Evolutionary conservation across 2,888 invertebrate genomes (phyloP).

Genomic region (Megamerina dolium): DNA sequence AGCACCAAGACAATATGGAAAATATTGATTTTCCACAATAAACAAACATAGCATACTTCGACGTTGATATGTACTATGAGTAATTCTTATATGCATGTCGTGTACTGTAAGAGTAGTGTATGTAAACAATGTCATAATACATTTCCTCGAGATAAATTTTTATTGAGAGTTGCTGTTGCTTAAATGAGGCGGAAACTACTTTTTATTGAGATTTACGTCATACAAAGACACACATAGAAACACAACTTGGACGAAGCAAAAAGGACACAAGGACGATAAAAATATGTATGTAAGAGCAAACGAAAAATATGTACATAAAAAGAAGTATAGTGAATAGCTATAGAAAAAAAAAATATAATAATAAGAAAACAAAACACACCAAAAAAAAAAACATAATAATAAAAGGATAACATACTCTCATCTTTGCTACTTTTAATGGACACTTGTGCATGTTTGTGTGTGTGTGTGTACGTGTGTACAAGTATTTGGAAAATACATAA

Average conservation of each 20-base stretch:
- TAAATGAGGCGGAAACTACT: constrained; percentile 7
- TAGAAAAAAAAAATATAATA: background rate
- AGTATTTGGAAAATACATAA: too few relatives aligned
- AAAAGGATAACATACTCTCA: constrained; percentile 5
- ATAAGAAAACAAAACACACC: background rate
- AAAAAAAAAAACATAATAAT: background rate
- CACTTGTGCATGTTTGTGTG: background rate
- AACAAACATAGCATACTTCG: too few relatives aligned
- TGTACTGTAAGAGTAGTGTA: background rate
- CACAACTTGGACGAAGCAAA: constrained; percentile 2
- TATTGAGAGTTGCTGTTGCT: constrained; percentile 1
- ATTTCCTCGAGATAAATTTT: constrained; percentile 11
- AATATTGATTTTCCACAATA: too few relatives aligned
- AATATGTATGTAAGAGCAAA: too few relatives aligned
- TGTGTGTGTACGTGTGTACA: background rate
- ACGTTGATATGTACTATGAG: too few relatives aligned
- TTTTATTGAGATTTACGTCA: background rate
- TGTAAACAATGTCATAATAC: constrained; percentile 1
- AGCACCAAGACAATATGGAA: too few relatives aligned
- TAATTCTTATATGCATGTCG: too few relatives aligned
- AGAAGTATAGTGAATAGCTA: too few relatives aligned
- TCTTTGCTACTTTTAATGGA: too few relatives aligned
- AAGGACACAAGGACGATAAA: too few relatives aligned
- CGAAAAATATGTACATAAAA: too few relatives aligned
- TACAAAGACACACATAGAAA: background rate